Evolutionary conservation across 2,888 invertebrate species (phyloP).

Genomic region (Xanthia icteritia): DNA sequence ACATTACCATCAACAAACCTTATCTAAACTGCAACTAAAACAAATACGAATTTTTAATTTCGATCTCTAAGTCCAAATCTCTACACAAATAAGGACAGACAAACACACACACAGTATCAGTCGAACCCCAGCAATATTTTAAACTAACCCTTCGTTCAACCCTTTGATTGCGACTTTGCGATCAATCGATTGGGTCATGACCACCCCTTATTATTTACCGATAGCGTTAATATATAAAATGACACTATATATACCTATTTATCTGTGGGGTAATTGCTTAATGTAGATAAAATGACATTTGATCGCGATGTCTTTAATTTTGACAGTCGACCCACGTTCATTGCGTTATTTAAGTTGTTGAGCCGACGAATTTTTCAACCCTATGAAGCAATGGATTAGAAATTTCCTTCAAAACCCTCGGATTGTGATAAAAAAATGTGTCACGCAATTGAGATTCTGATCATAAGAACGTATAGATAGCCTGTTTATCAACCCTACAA

Average conservation of each 20-base stretch:
- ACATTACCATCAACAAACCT: neutral
- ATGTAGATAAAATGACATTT: neutral
- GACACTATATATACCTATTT: constrained; percentile 8
- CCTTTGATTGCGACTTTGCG: constrained; percentile 77
- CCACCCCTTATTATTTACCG: constrained; percentile 86
- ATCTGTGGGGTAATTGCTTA: neutral
- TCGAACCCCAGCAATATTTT: constrained; percentile 85
- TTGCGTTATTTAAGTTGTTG: neutral
- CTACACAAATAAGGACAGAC: constrained; percentile 54
- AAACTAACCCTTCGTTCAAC: constrained; percentile 82
- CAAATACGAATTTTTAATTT: constrained; percentile 40
- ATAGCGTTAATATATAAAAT: constrained; percentile 70
- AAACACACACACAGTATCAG: constrained; percentile 66
- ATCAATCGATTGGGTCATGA: constrained; percentile 85
- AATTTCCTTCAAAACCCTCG: neutral
- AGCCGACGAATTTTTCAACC: no score
- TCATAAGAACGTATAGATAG: no score
- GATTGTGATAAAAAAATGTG: neutral
- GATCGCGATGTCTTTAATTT: neutral
- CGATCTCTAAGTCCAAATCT: constrained; percentile 48
- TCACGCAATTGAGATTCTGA: neutral
- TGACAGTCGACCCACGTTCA: neutral
- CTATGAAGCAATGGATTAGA: no score
- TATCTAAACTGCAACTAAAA: constrained; percentile 15
- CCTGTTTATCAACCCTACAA: constrained; percentile 6